Conservation (phyloP, 2,888 invertebrate genomes). For the Thera obeliscata region DNA sequence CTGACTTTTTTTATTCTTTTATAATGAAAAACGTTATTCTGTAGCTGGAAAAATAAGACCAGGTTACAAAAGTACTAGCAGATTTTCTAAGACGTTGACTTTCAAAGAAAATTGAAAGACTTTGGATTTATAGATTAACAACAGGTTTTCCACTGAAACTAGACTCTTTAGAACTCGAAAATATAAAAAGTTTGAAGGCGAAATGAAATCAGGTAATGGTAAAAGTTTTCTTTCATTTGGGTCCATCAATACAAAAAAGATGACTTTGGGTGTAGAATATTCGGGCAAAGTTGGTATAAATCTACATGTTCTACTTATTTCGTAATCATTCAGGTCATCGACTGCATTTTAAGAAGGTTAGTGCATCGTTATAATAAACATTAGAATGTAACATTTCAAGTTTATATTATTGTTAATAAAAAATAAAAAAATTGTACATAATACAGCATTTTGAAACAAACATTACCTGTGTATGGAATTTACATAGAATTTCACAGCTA, state of each 20-base stretch:
- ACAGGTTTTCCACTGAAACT: background rate
- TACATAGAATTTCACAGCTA: too few species aligned
- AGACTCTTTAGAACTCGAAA: background rate
- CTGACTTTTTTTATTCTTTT: too few species aligned
- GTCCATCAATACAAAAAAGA: background rate
- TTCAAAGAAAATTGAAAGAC: background rate
- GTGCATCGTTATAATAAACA: slow-evolving; percentile 6
- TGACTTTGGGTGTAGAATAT: background rate
- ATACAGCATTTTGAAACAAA: too few species aligned
- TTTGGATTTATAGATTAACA: background rate
- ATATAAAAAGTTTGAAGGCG: background rate
- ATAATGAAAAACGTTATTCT: too few species aligned
- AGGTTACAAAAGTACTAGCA: too few species aligned
- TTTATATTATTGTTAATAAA: too few species aligned
- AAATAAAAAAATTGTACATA: too few species aligned
- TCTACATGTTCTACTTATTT: slow-evolving; percentile 31
- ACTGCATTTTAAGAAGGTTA: slow-evolving; percentile 42
- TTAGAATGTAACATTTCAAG: slow-evolving; percentile 32
- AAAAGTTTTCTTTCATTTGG: background rate
- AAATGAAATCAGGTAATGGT: background rate
- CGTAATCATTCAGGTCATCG: slow-evolving; percentile 50
- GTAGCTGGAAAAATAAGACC: too few species aligned
- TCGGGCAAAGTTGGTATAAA: too few species aligned
- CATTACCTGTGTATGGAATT: too few species aligned
- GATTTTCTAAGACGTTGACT: too few species aligned